Percentiles rank a stretch among this genome's conserved stretches.
Evolutionary conservation across 2,113 vertebrate species (phyloP).

Genomic region (Oxyura jamaicensis): DNA sequence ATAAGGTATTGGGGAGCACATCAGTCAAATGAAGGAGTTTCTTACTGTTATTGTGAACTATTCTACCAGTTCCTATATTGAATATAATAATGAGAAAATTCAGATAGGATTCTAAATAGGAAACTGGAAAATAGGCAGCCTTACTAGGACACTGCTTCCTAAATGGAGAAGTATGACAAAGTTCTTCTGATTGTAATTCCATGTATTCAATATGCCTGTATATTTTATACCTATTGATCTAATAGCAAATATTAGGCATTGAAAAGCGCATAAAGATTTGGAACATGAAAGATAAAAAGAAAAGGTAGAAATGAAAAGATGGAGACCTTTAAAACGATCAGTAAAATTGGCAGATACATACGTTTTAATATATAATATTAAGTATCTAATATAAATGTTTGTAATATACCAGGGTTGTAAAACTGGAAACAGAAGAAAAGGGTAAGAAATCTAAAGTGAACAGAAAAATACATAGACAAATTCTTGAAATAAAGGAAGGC

Average conservation of each 20-base stretch:
- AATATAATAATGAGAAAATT: background rate
- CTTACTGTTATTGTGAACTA: background rate
- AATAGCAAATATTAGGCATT: background rate
- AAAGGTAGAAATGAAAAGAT: background rate
- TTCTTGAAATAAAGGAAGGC: background rate
- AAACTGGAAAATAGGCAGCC: background rate
- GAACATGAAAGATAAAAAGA: background rate
- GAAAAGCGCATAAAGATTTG: background rate
- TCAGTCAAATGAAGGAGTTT: background rate
- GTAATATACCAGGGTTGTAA: background rate
- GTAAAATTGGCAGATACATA: background rate
- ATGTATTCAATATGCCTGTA: background rate
- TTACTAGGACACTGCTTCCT: background rate
- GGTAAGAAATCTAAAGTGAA: background rate
- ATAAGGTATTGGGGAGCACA: background rate
- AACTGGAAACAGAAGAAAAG: background rate
- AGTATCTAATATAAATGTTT: background rate
- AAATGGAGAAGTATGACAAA: background rate
- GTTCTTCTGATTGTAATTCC: background rate
- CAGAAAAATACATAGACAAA: background rate
- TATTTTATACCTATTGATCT: background rate
- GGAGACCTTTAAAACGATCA: background rate
- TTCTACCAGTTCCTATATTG: background rate
- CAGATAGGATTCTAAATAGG: background rate
- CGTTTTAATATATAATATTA: background rate